Percentiles rank a stretch among this genome's conserved stretches.
phyloP scores from a whole-genome alignment of 2,888 invertebrate species.

The Aplocera efformata region DNA sequence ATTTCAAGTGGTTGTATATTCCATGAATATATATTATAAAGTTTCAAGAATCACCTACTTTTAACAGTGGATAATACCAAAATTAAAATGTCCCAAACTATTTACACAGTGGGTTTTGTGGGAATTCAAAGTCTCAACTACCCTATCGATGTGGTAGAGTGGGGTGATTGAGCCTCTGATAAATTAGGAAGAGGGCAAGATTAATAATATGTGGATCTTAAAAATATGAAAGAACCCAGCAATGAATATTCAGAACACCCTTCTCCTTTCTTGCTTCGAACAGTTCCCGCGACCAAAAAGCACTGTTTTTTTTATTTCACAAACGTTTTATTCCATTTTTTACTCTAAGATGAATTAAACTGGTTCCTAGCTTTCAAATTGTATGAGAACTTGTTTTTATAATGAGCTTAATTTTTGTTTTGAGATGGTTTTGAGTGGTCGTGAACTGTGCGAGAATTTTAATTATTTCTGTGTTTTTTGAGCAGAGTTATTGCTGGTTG shows the following conservation, averaged over 20 bases:
- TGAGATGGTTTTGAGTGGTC: slow-evolving; percentile 1
- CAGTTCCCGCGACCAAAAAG: slow-evolving; percentile 6
- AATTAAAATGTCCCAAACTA: too few relatives aligned
- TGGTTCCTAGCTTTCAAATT: slow-evolving; percentile 15
- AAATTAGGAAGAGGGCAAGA: too few relatives aligned
- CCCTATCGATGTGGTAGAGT: too few relatives aligned
- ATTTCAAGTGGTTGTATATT: too few relatives aligned
- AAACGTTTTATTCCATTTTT: slow-evolving; percentile 2
- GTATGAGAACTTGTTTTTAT: slow-evolving; percentile 22
- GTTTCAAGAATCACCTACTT: too few relatives aligned
- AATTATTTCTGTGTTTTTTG: slow-evolving; percentile 1
- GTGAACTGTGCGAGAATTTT: background rate
- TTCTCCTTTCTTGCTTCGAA: background rate
- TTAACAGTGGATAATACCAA: too few relatives aligned
- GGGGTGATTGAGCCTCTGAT: too few relatives aligned
- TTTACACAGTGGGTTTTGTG: too few relatives aligned
- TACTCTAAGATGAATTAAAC: slow-evolving; percentile 29
- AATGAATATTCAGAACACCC: background rate
- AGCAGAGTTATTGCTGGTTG: too few relatives aligned
- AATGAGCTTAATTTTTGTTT: slow-evolving; percentile 22
- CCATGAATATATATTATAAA: too few relatives aligned
- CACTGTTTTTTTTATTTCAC: background rate
- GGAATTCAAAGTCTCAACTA: too few relatives aligned
- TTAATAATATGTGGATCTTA: background rate
- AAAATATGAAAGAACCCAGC: slow-evolving; percentile 7